Conservation (phyloP, 1,140 invertebrate species). For the Harpegnathos saltator region DNA sequence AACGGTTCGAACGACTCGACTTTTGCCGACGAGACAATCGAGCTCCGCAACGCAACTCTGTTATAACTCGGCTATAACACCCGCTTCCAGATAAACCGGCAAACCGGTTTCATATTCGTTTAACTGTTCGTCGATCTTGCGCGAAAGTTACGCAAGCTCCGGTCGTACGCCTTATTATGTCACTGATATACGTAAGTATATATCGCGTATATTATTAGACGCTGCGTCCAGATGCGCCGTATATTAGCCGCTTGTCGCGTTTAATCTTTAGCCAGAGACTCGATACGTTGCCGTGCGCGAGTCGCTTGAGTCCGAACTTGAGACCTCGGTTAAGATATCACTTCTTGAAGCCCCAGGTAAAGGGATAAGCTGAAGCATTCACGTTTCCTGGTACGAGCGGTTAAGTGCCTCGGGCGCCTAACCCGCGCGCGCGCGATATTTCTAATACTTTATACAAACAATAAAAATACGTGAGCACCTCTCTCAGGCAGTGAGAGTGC, state of each 20-base stretch:
- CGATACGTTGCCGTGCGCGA: background rate
- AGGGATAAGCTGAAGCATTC: background rate
- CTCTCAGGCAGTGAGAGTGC: no score
- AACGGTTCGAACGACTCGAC: background rate
- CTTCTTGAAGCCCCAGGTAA: background rate
- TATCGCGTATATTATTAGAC: slow-evolving; percentile 19
- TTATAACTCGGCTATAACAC: background rate
- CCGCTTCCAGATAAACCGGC: slow-evolving; percentile 1
- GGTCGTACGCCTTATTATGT: slow-evolving; percentile 6
- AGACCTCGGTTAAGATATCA: slow-evolving; percentile 19
- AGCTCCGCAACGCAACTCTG: background rate
- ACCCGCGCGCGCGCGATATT: background rate
- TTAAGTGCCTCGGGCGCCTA: background rate
- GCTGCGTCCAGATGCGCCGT: background rate
- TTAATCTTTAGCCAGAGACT: slow-evolving; percentile 18
- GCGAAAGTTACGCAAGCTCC: slow-evolving; percentile 9
- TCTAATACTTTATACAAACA: background rate
- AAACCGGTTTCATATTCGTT: slow-evolving; percentile 46
- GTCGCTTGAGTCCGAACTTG: background rate
- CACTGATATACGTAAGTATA: background rate
- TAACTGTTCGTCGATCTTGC: slow-evolving; percentile 9
- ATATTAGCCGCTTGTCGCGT: slow-evolving; percentile 3
- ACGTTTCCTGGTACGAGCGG: background rate
- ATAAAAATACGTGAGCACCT: background rate
- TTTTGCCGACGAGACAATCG: slow-evolving; percentile 24